Conservation (phyloP, 1,140 invertebrate species). For the Trichomalopsis sarcophagae region DNA sequence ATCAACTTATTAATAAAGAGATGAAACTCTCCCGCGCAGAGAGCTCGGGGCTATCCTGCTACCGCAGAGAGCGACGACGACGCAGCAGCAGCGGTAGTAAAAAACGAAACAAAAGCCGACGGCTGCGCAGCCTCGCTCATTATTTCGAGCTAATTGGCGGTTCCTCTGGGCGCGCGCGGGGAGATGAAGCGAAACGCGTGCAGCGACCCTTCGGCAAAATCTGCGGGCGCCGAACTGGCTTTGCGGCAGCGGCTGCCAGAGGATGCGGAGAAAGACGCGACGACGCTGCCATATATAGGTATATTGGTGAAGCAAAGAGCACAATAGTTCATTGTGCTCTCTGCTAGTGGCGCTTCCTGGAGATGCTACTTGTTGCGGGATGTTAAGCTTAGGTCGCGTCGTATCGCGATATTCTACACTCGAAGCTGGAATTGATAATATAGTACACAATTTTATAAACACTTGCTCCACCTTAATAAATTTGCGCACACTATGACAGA, state of each 20-base stretch:
- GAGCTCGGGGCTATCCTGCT: constrained; percentile 66
- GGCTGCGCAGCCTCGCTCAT: constrained; percentile 69
- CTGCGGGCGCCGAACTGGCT: constrained; percentile 50
- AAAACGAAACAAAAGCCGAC: constrained; percentile 63
- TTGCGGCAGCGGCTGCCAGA: constrained; percentile 6
- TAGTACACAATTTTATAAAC: too few relatives aligned
- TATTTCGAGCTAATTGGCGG: constrained; percentile 76
- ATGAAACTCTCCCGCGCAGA: constrained; percentile 56
- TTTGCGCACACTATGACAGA: too few relatives aligned
- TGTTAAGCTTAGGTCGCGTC: not conserved
- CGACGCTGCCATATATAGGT: not conserved
- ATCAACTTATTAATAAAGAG: constrained; percentile 62
- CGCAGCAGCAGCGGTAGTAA: constrained; percentile 68
- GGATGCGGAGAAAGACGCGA: not conserved
- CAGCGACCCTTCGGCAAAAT: constrained; percentile 58
- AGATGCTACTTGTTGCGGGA: not conserved
- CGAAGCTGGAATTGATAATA: not conserved
- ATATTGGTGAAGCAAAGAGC: too few relatives aligned
- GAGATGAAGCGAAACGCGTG: not conserved
- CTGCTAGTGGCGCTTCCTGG: not conserved
- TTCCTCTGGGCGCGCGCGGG: constrained; percentile 65
- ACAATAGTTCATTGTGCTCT: constrained; percentile 10
- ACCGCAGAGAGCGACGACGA: constrained; percentile 35
- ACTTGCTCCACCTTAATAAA: too few relatives aligned
- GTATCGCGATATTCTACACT: not conserved